These are phyloP conservation scores for Moxostoma hubbsi DNA, from an alignment of 2,797 vertebrate genomes.

Conservation along the genomic window DNA sequence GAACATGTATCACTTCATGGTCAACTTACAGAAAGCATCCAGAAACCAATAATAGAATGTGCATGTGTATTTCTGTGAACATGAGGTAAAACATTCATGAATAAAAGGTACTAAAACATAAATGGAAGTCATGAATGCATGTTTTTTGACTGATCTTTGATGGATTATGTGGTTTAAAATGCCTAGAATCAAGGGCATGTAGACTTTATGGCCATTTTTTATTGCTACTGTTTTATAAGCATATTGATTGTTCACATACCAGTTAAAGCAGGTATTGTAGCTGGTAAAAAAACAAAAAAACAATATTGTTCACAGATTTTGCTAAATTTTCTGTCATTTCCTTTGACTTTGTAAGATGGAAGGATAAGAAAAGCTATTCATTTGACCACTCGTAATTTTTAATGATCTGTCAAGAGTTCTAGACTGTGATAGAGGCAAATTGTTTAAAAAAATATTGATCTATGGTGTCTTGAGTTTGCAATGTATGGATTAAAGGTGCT, in stretches of 20 bases:
- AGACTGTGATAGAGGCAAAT: not conserved
- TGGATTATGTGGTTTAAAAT: conserved; percentile 1
- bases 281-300: not conserved
- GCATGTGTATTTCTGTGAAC: not conserved
- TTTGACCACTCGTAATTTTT: not conserved
- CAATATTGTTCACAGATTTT: not conserved
- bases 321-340: not conserved
- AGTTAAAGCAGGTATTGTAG: not conserved
- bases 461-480: no score
- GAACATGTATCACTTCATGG: conserved; percentile 42
- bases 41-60: conserved; percentile 1
- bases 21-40: conserved; percentile 15
- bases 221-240: not conserved
- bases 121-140: conserved; percentile 5
- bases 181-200: not conserved
- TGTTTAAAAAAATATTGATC: conserved; percentile 8
- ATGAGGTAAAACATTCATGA: not conserved
- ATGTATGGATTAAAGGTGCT: no score
- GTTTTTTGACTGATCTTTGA: conserved; percentile 4
- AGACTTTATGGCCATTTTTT: not conserved
- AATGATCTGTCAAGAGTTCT: not conserved
- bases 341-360: not conserved
- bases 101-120: not conserved
- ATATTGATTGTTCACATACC: not conserved
- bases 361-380: not conserved